These are phyloP conservation scores for Mythimna pallens DNA, from an alignment of 2,888 invertebrate genomes.

Conservation along the genomic window DNA sequence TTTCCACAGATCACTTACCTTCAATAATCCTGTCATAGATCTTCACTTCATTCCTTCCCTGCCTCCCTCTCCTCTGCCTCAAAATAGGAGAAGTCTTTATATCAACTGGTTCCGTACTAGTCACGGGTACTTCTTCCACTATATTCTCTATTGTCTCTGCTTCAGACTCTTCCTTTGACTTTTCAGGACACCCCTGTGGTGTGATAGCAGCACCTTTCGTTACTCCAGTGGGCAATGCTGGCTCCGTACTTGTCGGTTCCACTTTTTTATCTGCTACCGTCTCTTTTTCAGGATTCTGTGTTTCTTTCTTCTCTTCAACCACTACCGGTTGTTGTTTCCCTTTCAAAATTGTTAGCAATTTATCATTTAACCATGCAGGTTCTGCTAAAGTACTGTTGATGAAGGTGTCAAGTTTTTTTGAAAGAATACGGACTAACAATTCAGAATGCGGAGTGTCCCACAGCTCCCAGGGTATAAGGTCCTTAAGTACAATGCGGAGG, in stretches of 20 bases:
- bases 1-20: slow-evolving; percentile 70
- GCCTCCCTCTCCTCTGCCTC: slow-evolving; percentile 82
- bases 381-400: slow-evolving; percentile 86
- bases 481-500: slow-evolving; percentile 91
- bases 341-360: slow-evolving; percentile 76
- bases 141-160: slow-evolving; percentile 63
- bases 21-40: slow-evolving; percentile 89
- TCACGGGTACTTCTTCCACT: slow-evolving; percentile 69
- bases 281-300: slow-evolving; percentile 18
- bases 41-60: slow-evolving; percentile 87
- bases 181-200: slow-evolving; percentile 63
- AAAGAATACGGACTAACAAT: slow-evolving; percentile 91
- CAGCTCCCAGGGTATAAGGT: slow-evolving; percentile 92
- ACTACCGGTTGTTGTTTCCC: slow-evolving; percentile 59
- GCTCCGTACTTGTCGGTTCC: slow-evolving; percentile 65
- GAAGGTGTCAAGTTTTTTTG: slow-evolving; percentile 90
- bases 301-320: slow-evolving; percentile 39
- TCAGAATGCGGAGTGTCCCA: slow-evolving; percentile 93
- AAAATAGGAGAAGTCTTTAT: slow-evolving; percentile 83
- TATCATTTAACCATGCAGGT: slow-evolving; percentile 88
- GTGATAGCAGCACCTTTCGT: slow-evolving; percentile 69
- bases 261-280: slow-evolving; percentile 12
- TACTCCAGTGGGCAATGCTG: slow-evolving; percentile 68
- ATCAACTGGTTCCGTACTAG: slow-evolving; percentile 81
- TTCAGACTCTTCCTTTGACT: slow-evolving; percentile 52